Base-by-base conservation (phyloP, 2,797 vertebrate species). In the Molossus molossus region DNA sequence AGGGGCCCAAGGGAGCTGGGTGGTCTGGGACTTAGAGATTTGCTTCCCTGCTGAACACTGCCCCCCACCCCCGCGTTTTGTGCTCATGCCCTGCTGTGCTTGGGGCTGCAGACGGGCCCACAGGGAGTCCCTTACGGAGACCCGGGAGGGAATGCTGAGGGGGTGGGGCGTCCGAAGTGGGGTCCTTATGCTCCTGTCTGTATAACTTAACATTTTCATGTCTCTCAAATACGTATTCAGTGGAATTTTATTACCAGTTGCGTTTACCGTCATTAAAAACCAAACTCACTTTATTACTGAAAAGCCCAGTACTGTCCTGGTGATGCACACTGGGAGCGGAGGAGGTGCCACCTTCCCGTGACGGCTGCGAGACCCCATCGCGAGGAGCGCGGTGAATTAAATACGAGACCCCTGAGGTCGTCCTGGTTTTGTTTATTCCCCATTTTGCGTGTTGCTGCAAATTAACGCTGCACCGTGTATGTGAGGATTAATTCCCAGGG, bases 11-110 rank as follows among this genome's bases (percentile, higher is more conserved):
- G 62, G 75, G 50, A n/a, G 72, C 40, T 2, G 0, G 27, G 48
- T 6, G 55, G 50, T 27, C n/a, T 37, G 45, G 60, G 79, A 29
- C 77, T 33, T 69, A 11, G 89, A 58, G 55, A 33, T 60, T n/a
- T 37, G 29, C 40, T 12, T 64, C 33, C 23, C 40, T 2, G 12
- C 6, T 5, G 48, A 40, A 10, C 2, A 9, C 10, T 11, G 20
- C 14, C 13, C 20, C 37, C 37, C 1, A 2, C 33, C 33, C 33
- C 33, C 33, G 2, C 33, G 21, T 18, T 57, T 15, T 55, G 58
- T 27, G 29, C 25, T 4, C 23, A 1, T 1, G 1, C 48, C 15
- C 1, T 55, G 18, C 11, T 0, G 1, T 20, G 48, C 0, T 0
- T 0, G 20, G 48, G 58, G 77, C 5, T 2, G 9, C 13, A 33